These are phyloP conservation scores for Ophioninae sp. DNA, from an alignment of 2,888 invertebrate genomes.

Conservation along the genomic window DNA sequence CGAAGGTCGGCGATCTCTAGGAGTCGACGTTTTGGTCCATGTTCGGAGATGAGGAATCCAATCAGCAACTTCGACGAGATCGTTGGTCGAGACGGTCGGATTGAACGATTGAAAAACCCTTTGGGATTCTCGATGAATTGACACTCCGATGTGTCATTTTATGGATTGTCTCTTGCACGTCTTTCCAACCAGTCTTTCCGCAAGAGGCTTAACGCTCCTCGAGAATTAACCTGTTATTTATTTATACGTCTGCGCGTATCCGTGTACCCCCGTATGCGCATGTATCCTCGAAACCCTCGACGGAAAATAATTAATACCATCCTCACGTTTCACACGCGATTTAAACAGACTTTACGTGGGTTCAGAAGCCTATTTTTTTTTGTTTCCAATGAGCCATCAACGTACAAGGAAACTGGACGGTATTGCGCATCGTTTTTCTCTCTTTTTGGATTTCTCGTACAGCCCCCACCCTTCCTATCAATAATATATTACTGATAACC, in stretches of 20 bases:
- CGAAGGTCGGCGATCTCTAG: constrained; percentile 61
- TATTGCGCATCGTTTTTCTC: constrained; percentile 20
- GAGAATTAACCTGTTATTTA: constrained; percentile 34
- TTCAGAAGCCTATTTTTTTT: constrained; percentile 19
- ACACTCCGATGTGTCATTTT: constrained; percentile 27
- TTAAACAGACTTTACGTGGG: constrained; percentile 44
- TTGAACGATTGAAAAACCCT: constrained; percentile 18
- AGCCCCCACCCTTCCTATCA: constrained; percentile 24
- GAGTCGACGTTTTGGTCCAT: constrained; percentile 15
- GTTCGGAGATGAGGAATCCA: constrained; percentile 34
- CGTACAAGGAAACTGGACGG: constrained; percentile 7
- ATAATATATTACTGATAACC: constrained; percentile 24
- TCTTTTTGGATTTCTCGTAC: constrained; percentile 36
- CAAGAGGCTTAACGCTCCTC: constrained; percentile 8
- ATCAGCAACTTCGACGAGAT: background rate
- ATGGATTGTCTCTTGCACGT: constrained; percentile 31
- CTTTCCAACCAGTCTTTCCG: background rate
- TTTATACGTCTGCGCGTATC: background rate
- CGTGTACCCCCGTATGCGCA: background rate
- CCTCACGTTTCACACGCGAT: constrained; percentile 47
- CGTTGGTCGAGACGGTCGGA: background rate
- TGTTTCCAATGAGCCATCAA: background rate
- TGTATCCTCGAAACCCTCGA: constrained; percentile 6
- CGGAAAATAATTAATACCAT: constrained; percentile 39
- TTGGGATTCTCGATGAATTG: constrained; percentile 21